Evolutionary conservation across 2,888 invertebrate genomes (phyloP), one percentile per base, ranked within the genome.

Genomic region (Sphecodes monilicornis): DNA sequence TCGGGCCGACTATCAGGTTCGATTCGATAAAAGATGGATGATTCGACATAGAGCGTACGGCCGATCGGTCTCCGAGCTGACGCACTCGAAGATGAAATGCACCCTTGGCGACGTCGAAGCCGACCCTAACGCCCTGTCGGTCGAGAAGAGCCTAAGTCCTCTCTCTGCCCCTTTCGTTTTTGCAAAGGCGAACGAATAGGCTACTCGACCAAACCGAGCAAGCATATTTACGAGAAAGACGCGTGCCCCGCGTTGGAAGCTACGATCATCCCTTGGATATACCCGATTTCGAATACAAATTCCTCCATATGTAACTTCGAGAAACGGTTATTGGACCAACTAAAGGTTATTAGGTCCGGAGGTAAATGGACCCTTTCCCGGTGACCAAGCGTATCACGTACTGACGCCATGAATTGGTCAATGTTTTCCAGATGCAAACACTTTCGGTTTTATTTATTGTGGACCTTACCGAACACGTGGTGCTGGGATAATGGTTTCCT

Each of bases 21-120:
- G 90, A 90, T 91, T 91, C 94, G 94, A 94, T 94, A 93, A 94
- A 94, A 94, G 94, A 94, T 94, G 93, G 93, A 94, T 94, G 93
- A 93, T 93, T 88, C 89, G 78, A 86, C 91, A 91, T 90, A 90
- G 89, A 91, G 84, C 91, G 91, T 91, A 88, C 80, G 88, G 92
- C 91, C 93, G 93, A 94, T 94, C 94, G 93, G 92, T 94, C 94
- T 93, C 93, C 91, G 91, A 87, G 90, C 93, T 94, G 94, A 94
- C 94, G 93, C 92, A 82, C 84, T 85, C 91, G 92, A 94, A 94
- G 94, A 94, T 94, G 93, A 94, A 94, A 94, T 93, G 94, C 93
- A 94, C 94, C 94, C 94, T 92, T 91, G 94, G 90, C 92, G 92
- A 91, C 88, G 90, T 86, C 80, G 86, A 73, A 77, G 73, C 68